Evolutionary conservation across 2,797 vertebrate species (phyloP).

Genomic region (Orientallactaga sibirica): DNA sequence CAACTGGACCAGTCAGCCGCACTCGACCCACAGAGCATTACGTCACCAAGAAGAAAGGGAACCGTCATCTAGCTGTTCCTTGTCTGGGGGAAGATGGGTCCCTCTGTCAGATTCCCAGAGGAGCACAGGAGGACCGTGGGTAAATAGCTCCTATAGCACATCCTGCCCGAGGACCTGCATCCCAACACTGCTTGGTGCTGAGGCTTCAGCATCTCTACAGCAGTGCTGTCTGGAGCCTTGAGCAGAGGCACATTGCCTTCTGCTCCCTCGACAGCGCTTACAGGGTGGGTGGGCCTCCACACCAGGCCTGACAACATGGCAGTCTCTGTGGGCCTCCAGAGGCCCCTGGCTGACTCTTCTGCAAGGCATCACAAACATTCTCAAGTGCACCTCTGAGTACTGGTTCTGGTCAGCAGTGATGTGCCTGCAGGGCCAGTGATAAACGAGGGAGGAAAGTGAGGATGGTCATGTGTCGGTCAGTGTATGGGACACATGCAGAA

Average conservation of each 20-base stretch:
- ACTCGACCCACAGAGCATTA: not conserved
- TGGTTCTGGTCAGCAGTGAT: rapidly evolving
- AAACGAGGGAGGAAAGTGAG: rapidly evolving
- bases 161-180: not conserved
- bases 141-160: not conserved
- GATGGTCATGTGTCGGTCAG: rapidly evolving
- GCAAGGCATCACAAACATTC: not conserved
- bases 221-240: not conserved
- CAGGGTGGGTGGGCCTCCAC: not conserved
- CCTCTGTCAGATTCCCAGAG: not conserved
- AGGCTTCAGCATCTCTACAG: not conserved
- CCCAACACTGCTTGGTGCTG: not conserved
- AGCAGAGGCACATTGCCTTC: not conserved
- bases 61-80: rapidly evolving
- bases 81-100: not conserved
- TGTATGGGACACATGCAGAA: rapidly evolving
- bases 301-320: not conserved
- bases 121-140: not conserved
- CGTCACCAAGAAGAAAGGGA: not conserved
- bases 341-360: too few relatives aligned
- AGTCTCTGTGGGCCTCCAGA: not conserved
- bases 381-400: not conserved
- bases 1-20: too few relatives aligned
- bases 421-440: not conserved
- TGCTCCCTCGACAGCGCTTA: not conserved